A percentile compares a stretch with the other conserved stretches of the same genome.
Evolutionary conservation across 2,888 invertebrate species (phyloP).

Genomic region (Volucella bombylans): DNA sequence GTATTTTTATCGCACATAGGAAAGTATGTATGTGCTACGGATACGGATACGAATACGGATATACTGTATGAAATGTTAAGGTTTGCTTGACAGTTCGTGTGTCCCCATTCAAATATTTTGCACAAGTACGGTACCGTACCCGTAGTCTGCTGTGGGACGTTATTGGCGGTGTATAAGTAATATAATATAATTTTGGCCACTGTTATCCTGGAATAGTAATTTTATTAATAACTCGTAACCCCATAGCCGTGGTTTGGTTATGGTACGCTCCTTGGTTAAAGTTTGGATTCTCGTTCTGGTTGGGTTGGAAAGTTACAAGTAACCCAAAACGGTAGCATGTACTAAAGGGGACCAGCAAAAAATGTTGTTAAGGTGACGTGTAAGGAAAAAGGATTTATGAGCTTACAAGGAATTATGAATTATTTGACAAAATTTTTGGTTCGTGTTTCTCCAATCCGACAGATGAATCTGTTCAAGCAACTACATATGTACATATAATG

Average conservation of each 20-base stretch:
- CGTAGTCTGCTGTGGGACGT: slow-evolving; percentile 42
- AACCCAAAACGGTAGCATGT: not conserved
- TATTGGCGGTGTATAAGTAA: slow-evolving; percentile 54
- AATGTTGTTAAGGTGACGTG: slow-evolving; percentile 3
- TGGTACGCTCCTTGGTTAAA: not conserved
- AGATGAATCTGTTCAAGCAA: no score
- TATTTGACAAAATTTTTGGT: slow-evolving; percentile 9
- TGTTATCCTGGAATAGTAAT: slow-evolving; percentile 58
- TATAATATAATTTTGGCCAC: slow-evolving; percentile 59
- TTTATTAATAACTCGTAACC: slow-evolving; percentile 55
- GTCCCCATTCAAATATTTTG: not conserved
- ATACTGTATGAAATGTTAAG: not conserved
- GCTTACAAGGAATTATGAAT: slow-evolving; percentile 17
- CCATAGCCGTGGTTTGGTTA: slow-evolving; percentile 36
- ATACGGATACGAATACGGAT: not conserved
- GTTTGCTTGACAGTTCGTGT: not conserved
- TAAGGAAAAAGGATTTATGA: not conserved
- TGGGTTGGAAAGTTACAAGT: not conserved
- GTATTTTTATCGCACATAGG: slow-evolving; percentile 54
- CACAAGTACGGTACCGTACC: not conserved
- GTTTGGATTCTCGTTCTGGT: no score
- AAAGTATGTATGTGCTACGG: not conserved
- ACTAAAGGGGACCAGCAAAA: not conserved
- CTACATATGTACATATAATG: no score
- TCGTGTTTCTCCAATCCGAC: not conserved